A percentile compares a stretch with the other conserved stretches of the same genome.
phyloP scores from a whole-genome alignment of 1,140 invertebrate species.

The Pinna nobilis region DNA sequence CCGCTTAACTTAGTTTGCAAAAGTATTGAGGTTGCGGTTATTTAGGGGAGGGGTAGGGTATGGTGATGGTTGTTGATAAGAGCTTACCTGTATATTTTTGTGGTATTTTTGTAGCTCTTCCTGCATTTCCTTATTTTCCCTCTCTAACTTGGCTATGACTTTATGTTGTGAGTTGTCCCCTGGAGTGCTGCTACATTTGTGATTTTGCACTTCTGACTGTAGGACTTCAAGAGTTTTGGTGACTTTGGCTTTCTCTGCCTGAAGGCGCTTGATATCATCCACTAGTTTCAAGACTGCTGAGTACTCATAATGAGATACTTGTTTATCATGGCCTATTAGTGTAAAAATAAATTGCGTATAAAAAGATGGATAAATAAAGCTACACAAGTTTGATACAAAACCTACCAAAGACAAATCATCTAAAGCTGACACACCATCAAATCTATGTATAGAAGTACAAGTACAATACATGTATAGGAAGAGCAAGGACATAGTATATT shows the following conservation, averaged over 20 bases:
- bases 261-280: conserved; percentile 53
- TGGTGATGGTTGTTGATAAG: not conserved
- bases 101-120: conserved; percentile 24
- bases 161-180: conserved; percentile 22
- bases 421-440: not conserved
- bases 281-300: conserved; percentile 39
- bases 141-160: conserved; percentile 26
- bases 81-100: conserved; percentile 8
- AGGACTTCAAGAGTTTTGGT: conserved; percentile 42
- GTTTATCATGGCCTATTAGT: conserved; percentile 30
- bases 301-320: not conserved
- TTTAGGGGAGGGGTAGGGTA: not conserved
- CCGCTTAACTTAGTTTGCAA: too few relatives aligned
- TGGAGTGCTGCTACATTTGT: not conserved
- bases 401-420: not conserved
- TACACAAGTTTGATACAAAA: not conserved
- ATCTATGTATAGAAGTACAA: not conserved
- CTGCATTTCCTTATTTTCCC: conserved; percentile 26
- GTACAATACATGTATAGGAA: too few relatives aligned
- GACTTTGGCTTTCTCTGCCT: conserved; percentile 60
- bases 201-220: conserved; percentile 30
- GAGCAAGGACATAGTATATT: too few relatives aligned
- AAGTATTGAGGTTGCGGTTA: too few relatives aligned
- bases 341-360: not conserved
- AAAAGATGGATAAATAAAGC: too few relatives aligned